phyloP scores from a whole-genome alignment of 1,140 invertebrate species.

The Cydia fagiglandana region DNA sequence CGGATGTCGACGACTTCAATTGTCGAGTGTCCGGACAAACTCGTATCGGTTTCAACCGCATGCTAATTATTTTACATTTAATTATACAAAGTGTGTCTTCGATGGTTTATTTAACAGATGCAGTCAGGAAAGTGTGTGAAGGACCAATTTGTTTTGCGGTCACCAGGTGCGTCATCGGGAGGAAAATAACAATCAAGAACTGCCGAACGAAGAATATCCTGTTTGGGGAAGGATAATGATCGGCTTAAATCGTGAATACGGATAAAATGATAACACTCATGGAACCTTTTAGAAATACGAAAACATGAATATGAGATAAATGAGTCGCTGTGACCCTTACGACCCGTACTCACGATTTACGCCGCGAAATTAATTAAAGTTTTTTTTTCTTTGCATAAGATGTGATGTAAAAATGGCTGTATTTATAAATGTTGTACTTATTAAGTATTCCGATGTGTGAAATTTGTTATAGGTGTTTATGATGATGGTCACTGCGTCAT shows the following conservation, averaged over 20 bases:
- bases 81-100: slow-evolving; percentile 8
- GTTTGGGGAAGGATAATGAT: slow-evolving; percentile 6
- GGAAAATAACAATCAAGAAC: slow-evolving; percentile 23
- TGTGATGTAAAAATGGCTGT: neutral
- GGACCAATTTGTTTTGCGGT: slow-evolving; percentile 23
- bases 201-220: slow-evolving; percentile 8
- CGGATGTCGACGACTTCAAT: neutral
- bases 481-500: too few relatives aligned
- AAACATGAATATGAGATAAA: neutral
- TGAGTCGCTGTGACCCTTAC: neutral
- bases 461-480: too few relatives aligned
- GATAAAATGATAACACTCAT: neutral
- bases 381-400: neutral
- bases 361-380: neutral
- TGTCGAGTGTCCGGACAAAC: neutral
- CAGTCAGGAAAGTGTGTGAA: slow-evolving; percentile 22
- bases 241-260: neutral
- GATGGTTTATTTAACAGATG: slow-evolving; percentile 24
- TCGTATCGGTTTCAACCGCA: slow-evolving; percentile 5
- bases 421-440: neutral
- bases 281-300: neutral
- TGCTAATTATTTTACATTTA: slow-evolving; percentile 3
- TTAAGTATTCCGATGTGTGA: too few relatives aligned
- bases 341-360: slow-evolving; percentile 6
- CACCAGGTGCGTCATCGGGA: slow-evolving; percentile 16